Percentiles rank a stretch among this genome's conserved stretches.
These are phyloP conservation scores for Calvadosia cruxmelitensis DNA, from an alignment of 30 jellyfish, hydroid and myxozoan genomes.

Conservation along the genomic window DNA sequence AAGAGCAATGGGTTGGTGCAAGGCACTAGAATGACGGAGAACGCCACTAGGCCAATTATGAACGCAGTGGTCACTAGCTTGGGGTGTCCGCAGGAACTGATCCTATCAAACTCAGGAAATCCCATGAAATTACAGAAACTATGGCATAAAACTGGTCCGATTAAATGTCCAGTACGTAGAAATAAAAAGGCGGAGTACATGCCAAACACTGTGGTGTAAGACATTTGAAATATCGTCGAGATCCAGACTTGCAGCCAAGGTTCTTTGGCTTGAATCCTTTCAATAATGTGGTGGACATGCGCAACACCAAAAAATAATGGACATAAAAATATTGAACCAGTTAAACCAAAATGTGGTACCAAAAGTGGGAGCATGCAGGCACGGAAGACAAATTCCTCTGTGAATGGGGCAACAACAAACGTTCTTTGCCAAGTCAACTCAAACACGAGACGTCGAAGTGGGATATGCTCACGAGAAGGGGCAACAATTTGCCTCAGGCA, in stretches of 20 bases:
- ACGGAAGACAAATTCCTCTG: slow-evolving; percentile 92
- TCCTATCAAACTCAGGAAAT: slow-evolving; percentile 69
- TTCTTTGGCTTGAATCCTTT: slow-evolving; percentile 32
- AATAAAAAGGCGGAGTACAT: slow-evolving; percentile 79
- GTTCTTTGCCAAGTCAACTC: slow-evolving; percentile 10
- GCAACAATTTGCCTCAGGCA: not conserved
- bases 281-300: slow-evolving; percentile 81
- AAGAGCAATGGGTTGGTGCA: slow-evolving; percentile 55
- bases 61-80: slow-evolving; percentile 20
- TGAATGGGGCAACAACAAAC: slow-evolving; percentile 69
- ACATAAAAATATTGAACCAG: slow-evolving; percentile 36
- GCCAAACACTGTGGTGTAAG: slow-evolving; percentile 88
- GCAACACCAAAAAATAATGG: slow-evolving; percentile 95
- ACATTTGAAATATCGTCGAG: slow-evolving; percentile 54
- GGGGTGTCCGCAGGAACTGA: slow-evolving; percentile 40
- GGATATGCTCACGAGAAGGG: slow-evolving; percentile 1
- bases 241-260: slow-evolving; percentile 12
- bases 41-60: slow-evolving; percentile 49
- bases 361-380: slow-evolving; percentile 90
- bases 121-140: slow-evolving; percentile 90
- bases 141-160: slow-evolving; percentile 83
- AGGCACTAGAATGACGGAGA: slow-evolving; percentile 35
- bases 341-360: slow-evolving; percentile 45
- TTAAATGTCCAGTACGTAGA: slow-evolving; percentile 78
- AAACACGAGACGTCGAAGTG: not conserved